Evolutionary conservation across 2,113 vertebrate species (phyloP).

Genomic region (Peucedramus taeniatus): DNA sequence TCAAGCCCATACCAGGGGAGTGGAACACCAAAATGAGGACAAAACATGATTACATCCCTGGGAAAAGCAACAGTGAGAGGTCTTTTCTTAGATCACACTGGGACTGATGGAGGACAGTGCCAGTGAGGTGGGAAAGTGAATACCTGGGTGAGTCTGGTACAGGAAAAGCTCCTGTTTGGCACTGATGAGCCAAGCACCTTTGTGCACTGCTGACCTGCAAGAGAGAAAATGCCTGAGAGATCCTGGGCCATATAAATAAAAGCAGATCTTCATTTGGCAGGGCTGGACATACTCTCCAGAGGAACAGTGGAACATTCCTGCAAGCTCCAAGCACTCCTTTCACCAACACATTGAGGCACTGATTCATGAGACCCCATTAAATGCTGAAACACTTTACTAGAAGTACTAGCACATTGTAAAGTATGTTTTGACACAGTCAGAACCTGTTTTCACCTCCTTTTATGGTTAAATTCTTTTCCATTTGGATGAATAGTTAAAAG

Average conservation of each 20-base stretch:
- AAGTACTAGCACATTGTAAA: not conserved
- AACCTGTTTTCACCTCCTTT: not conserved
- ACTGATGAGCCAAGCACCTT: conserved; percentile 74
- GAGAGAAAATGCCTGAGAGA: not conserved
- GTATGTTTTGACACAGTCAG: not conserved
- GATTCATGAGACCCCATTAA: not conserved
- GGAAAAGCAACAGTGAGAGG: not conserved
- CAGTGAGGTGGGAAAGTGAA: not conserved
- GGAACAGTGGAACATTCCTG: not conserved
- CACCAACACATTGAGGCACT: not conserved
- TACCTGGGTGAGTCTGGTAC: conserved; percentile 76
- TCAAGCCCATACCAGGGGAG: not conserved
- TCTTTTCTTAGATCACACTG: not conserved
- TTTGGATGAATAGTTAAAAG: not conserved
- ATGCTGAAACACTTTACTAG: not conserved
- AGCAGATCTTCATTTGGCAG: not conserved
- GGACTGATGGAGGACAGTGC: too few species aligned
- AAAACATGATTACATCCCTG: not conserved
- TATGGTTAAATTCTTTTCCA: not conserved
- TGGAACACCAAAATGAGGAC: not conserved
- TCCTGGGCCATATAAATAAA: not conserved
- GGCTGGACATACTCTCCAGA: not conserved
- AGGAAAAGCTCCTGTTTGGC: conserved; percentile 77
- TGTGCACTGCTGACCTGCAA: conserved; percentile 70
- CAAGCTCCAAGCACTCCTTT: not conserved